phyloP scores from a whole-genome alignment of 2,113 vertebrate species.

The Delphinapterus leucas region DNA sequence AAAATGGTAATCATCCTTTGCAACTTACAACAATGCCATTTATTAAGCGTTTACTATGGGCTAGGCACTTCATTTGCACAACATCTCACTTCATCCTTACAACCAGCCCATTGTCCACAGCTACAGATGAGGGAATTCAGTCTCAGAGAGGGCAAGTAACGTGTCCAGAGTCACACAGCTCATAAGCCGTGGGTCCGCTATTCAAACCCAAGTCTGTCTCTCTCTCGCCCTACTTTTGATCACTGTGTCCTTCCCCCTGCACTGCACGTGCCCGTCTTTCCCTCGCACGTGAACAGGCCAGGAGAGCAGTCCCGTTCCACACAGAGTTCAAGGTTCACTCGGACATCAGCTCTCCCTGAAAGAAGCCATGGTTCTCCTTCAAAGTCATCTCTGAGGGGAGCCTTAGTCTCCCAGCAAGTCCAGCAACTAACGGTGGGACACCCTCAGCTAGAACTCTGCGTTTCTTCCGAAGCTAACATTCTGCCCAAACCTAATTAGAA shows the following conservation, averaged over 20 bases:
- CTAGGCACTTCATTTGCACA: neutral
- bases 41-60: too few species aligned
- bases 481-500: neutral
- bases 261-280: neutral
- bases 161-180: neutral
- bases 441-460: too few species aligned
- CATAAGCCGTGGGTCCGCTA: too few species aligned
- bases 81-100: neutral
- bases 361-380: neutral
- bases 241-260: neutral
- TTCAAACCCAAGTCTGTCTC: neutral
- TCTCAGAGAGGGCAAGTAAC: neutral
- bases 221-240: neutral
- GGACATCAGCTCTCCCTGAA: neutral
- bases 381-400: neutral
- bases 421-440: fast-evolving
- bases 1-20: neutral
- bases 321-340: neutral
- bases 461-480: neutral
- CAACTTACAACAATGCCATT: neutral
- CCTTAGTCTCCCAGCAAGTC: neutral
- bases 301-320: neutral
- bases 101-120: fast-evolving
- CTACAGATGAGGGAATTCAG: neutral
- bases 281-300: neutral